A percentile compares a stretch with the other conserved stretches of the same genome.
Conservation (phyloP, 2,797 vertebrate species). For the Neosilurus mollespiculum region DNA sequence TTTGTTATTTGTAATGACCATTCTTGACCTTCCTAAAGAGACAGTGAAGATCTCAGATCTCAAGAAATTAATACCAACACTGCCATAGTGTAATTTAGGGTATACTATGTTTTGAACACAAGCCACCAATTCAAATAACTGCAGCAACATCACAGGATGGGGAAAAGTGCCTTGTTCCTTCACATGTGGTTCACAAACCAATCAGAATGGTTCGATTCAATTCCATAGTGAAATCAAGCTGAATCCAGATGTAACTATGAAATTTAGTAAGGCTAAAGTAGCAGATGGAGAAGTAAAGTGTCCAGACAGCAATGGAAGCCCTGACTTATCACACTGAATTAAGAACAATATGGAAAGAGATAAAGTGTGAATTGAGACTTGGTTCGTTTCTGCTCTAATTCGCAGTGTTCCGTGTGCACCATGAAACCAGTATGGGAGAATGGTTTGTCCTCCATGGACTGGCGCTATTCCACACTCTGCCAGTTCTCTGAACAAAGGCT, state of each 20-base stretch:
- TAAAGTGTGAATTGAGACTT: conserved; percentile 42
- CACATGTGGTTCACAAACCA: conserved; percentile 22
- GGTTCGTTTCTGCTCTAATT: conserved; percentile 52
- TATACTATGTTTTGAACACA: background rate
- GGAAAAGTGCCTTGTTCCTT: background rate
- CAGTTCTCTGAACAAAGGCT: conserved; percentile 48
- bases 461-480: conserved; percentile 41
- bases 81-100: background rate
- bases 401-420: conserved; percentile 28
- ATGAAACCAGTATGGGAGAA: conserved; percentile 57
- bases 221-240: conserved; percentile 30
- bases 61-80: background rate
- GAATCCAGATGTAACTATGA: conserved; percentile 35
- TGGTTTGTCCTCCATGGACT: conserved; percentile 45
- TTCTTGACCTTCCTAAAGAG: too few species aligned
- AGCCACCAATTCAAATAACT: conserved; percentile 16
- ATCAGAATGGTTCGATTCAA: conserved; percentile 9
- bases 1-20: too few species aligned
- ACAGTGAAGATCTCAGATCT: too few species aligned
- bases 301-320: conserved; percentile 45
- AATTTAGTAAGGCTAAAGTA: background rate
- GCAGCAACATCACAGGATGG: conserved; percentile 10
- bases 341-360: background rate
- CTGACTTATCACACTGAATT: conserved; percentile 37
- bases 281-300: conserved; percentile 36